Conservation (phyloP, 2,113 vertebrate genomes). For the Sterrhoptilus dennistouni region DNA sequence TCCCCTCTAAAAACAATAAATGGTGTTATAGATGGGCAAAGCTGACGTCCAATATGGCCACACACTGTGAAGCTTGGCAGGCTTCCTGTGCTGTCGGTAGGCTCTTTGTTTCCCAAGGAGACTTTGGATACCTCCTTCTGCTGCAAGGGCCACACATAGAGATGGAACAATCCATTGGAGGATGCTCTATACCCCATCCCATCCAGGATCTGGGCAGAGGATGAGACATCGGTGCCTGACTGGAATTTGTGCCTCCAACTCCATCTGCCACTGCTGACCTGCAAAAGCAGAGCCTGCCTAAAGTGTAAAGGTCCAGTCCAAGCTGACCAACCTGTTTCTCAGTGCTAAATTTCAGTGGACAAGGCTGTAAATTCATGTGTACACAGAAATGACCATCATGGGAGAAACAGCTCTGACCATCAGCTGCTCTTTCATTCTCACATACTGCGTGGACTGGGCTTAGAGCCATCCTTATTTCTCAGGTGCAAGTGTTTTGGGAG, state of each 20-base stretch:
- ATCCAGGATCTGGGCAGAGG: neutral
- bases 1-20: constrained; percentile 62
- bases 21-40: constrained; percentile 44
- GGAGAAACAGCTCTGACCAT: neutral
- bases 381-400: neutral
- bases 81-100: neutral
- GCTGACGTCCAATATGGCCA: constrained; percentile 29
- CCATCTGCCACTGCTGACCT: neutral
- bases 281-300: neutral
- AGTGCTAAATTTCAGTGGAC: neutral
- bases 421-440: neutral
- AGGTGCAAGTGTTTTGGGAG: neutral
- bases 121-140: neutral
- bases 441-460: neutral
- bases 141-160: neutral
- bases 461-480: neutral
- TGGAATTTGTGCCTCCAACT: neutral
- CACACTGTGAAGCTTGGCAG: constrained; percentile 55
- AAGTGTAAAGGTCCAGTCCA: neutral
- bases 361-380: neutral
- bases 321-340: neutral
- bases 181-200: neutral
- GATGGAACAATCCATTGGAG: neutral
- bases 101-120: neutral
- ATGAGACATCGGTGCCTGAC: neutral